Base-by-base conservation (phyloP, 2,888 invertebrate genomes). In the Drosophila paucipuncta region DNA sequence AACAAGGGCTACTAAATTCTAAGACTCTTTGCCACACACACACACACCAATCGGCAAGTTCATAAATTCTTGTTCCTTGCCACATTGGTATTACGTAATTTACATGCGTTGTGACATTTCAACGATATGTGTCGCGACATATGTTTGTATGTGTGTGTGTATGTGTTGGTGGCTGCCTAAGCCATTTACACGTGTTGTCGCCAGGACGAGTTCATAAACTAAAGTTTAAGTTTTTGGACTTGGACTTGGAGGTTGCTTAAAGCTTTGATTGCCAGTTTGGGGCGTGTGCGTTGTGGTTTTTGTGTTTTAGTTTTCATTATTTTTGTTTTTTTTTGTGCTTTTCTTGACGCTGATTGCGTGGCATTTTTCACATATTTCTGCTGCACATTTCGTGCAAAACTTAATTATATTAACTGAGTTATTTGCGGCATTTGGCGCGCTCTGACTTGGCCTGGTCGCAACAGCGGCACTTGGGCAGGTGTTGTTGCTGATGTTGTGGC, bases 331-430 rank as follows among this genome's bases (percentile, higher is more conserved):
- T 52, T 37, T 55, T 84, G 63, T 68, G 35, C 4, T 54, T 63
- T 62, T 28, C 58, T 63, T 69, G 77, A 41, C 70, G 74, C 68
- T 80, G 87, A 88, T 88, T 88, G 90, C 90, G 88, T 85, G 88
- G 88, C 85, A 88, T 88, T 88, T 88, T 82, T 83, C 82, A 68
- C 83, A 87, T 89, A 89, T 80, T 89, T 87, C 52, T 74, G 85
- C 76, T 87, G 87, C 85, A 90, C 88, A 89, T 89, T 89, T 89
- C 87, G 86, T 87, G 88, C 89, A 88, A 88, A 88, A 88, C 90
- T 89, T 88, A 88, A 88, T 88, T 88, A 89, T 89, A 88, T 88
- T 88, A 88, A 85, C 87, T 85, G 88, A 85, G 90, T 88, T 89
- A 88, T 88, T 89, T 89, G 88, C 80, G 87, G 87, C 87, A 88